Percentiles rank a stretch among this genome's conserved stretches.
Conservation (phyloP, 2,797 vertebrate genomes). For the Molothrus ater region DNA sequence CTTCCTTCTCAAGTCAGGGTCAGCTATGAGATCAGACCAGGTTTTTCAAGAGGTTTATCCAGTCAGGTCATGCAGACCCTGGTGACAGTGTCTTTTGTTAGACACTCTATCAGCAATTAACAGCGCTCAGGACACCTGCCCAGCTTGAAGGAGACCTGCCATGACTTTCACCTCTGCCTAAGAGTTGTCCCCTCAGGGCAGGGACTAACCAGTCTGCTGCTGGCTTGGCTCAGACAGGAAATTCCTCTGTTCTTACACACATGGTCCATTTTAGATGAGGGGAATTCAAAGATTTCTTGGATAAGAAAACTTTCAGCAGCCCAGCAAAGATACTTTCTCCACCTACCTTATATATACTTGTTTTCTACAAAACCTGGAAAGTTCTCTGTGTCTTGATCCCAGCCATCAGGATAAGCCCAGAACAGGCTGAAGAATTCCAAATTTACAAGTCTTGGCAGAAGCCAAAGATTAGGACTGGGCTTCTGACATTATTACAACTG, state of each 20-base stretch:
- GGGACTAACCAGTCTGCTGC: not conserved
- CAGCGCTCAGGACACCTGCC: not conserved
- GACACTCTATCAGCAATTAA: rapidly evolving
- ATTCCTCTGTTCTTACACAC: not conserved
- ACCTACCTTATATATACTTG: not conserved
- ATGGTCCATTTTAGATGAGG: rapidly evolving
- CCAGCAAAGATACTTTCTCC: not conserved
- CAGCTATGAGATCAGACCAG: not conserved
- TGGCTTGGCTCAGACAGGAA: not conserved
- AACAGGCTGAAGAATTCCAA: not conserved
- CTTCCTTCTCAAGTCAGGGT: not conserved
- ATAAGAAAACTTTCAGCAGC: not conserved
- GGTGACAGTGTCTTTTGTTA: not conserved
- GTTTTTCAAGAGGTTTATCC: not conserved
- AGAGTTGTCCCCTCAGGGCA: not conserved
- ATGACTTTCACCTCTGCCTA: not conserved
- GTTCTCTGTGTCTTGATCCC: not conserved
- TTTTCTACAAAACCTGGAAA: not conserved
- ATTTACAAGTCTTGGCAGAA: not conserved
- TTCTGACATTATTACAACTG: not conserved
- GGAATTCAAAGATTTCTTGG: not conserved
- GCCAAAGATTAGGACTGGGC: not conserved
- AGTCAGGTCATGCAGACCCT: not conserved
- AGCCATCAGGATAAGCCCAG: not conserved
- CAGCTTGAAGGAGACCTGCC: not conserved